phyloP scores from a whole-genome alignment of 2,888 invertebrate species.

The Fissipunctia ypsillon region DNA sequence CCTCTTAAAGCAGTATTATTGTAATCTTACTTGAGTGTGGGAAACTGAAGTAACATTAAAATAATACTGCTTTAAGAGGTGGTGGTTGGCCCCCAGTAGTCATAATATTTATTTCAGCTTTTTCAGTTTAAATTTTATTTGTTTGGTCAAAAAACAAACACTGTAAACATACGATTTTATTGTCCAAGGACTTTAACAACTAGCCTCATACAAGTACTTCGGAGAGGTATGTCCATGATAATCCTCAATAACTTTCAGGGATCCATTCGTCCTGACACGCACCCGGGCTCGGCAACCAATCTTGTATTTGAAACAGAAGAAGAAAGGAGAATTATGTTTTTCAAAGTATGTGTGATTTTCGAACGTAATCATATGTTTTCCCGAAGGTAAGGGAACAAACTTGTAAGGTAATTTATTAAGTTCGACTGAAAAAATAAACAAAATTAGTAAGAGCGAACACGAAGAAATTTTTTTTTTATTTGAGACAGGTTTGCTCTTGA shows the following conservation, averaged over 20 bases:
- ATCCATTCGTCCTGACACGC: neutral
- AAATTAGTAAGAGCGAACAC: too few species aligned
- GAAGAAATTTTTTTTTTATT: too few species aligned
- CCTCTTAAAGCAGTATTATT: too few species aligned
- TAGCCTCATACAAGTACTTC: neutral
- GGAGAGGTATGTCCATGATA: neutral
- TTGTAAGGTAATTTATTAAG: neutral
- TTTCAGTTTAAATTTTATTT: too few species aligned
- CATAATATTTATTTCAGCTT: too few species aligned
- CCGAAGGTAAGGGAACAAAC: constrained; percentile 12
- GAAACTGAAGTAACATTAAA: too few species aligned
- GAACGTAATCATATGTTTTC: constrained; percentile 65
- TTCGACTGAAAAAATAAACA: neutral
- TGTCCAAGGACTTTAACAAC: neutral
- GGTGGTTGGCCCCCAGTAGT: too few species aligned
- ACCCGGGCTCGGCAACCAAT: constrained; percentile 26
- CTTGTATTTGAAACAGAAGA: constrained; percentile 43
- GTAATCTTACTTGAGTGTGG: too few species aligned
- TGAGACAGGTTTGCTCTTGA: too few species aligned
- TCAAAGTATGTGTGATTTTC: constrained; percentile 66
- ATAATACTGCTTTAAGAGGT: too few species aligned
- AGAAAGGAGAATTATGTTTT: constrained; percentile 57
- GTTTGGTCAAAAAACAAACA: too few species aligned
- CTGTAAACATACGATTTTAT: too few species aligned
- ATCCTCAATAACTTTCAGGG: constrained; percentile 1